Evolutionary conservation across 2,113 vertebrate genomes (phyloP).

Genomic region (Scomber japonicus): DNA sequence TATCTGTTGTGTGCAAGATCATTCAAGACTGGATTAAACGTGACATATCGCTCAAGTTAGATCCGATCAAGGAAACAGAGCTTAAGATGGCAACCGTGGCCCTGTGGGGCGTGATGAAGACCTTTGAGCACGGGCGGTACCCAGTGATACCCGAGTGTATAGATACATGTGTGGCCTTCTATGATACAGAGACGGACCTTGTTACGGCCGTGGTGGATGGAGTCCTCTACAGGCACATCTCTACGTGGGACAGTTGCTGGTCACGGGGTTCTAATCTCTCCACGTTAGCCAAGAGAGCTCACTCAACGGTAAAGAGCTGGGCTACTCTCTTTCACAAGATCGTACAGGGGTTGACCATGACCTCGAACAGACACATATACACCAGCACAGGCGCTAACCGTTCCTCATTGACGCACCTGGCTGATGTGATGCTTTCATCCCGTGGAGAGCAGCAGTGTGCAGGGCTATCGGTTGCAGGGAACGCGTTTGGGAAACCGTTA

Average conservation of each 20-base stretch:
- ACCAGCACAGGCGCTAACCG: not conserved
- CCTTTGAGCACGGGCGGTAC: conserved; percentile 4
- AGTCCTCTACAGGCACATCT: not conserved
- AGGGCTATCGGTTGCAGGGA: not conserved
- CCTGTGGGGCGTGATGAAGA: conserved; percentile 33
- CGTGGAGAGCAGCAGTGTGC: not conserved
- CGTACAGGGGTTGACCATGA: not conserved
- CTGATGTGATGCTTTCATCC: not conserved
- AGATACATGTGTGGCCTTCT: not conserved
- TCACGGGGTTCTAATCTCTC: fast-evolving
- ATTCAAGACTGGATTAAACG: not conserved
- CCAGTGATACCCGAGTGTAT: conserved; percentile 11
- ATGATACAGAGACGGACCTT: not conserved
- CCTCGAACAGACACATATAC: not conserved
- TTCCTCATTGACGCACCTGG: not conserved
- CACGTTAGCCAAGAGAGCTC: not conserved
- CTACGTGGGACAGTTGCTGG: not conserved
- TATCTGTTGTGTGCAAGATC: not conserved
- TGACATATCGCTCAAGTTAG: fast-evolving
- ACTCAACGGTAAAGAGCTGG: not conserved
- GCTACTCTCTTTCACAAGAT: not conserved
- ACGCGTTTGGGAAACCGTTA: not conserved
- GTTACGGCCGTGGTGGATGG: conserved; percentile 5
- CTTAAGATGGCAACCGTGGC: conserved; percentile 7
- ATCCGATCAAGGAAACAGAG: not conserved